Evolutionary conservation across 64 coral and sea anemone genomes (phyloP).

Genomic region (Cladopsammia gracilis): DNA sequence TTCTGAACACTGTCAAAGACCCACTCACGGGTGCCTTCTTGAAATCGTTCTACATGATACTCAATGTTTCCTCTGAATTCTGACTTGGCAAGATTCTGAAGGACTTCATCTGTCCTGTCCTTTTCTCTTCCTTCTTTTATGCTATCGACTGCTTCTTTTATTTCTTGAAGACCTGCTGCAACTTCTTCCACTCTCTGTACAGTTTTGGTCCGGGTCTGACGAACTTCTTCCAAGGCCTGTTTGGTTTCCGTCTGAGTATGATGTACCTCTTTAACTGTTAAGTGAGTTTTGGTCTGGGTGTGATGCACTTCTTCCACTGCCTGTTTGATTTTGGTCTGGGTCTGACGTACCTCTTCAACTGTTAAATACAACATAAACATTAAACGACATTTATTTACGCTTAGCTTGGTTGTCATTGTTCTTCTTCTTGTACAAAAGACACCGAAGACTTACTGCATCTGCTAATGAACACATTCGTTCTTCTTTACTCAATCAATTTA

Average conservation of each 20-base stretch:
- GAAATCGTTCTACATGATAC: neutral
- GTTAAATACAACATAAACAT: no score
- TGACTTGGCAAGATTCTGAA: neutral
- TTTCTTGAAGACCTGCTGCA: neutral
- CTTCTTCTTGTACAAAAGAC: no score
- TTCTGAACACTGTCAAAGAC: neutral
- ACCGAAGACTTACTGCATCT: no score
- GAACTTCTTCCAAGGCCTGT: no score
- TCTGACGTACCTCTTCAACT: neutral
- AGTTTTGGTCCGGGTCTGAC: no score
- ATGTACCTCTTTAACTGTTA: slow-evolving; percentile 2
- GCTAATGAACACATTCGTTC: no score
- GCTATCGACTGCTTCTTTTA: neutral
- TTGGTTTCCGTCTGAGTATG: no score
- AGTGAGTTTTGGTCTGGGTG: slow-evolving; percentile 15
- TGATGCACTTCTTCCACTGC: slow-evolving; percentile 18
- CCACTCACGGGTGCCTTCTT: slow-evolving; percentile 9
- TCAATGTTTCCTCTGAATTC: slow-evolving; percentile 13
- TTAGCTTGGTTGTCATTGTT: no score
- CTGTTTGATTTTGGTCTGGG: neutral
- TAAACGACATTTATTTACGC: no score
- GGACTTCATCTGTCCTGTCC: neutral
- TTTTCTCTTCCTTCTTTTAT: neutral
- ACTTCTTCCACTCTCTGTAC: neutral
- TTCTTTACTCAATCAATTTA: no score